These are phyloP conservation scores for Eristalis arbustorum DNA, from an alignment of 2,888 invertebrate genomes.

Conservation along the genomic window DNA sequence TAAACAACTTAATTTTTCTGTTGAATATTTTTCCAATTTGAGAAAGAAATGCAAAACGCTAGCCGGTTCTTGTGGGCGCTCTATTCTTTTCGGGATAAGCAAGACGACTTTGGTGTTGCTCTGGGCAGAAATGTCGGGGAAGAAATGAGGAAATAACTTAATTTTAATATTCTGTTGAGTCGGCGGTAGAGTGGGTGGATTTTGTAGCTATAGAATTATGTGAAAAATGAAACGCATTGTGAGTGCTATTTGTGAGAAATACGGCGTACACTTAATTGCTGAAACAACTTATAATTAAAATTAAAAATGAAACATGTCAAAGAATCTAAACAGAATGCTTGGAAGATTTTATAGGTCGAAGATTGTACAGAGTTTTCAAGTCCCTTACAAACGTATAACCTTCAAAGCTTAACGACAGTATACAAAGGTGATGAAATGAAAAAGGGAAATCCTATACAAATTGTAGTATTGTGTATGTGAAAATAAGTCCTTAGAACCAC, in stretches of 20 bases:
- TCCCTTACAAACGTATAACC: not conserved
- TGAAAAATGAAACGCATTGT: slow-evolving; percentile 44
- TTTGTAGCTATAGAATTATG: not conserved
- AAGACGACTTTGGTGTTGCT: slow-evolving; percentile 19
- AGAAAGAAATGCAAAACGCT: slow-evolving; percentile 59
- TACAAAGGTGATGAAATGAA: not conserved
- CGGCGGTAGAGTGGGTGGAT: slow-evolving; percentile 20
- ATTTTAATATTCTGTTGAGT: slow-evolving; percentile 60
- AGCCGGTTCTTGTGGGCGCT: slow-evolving; percentile 28
- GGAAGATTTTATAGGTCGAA: slow-evolving; percentile 49
- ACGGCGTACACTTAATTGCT: slow-evolving; percentile 58
- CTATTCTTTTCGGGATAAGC: slow-evolving; percentile 23
- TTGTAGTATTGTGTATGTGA: not conserved
- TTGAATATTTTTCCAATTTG: slow-evolving; percentile 70
- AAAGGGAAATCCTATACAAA: not conserved
- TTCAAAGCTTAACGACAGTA: not conserved
- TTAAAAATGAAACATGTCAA: slow-evolving; percentile 62
- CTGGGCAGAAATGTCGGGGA: slow-evolving; percentile 58
- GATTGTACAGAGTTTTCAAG: not conserved
- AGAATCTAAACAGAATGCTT: slow-evolving; percentile 19
- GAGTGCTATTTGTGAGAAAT: slow-evolving; percentile 61
- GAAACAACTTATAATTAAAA: slow-evolving; percentile 69
- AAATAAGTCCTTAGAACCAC: no score
- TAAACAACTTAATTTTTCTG: slow-evolving; percentile 70
- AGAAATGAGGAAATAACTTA: slow-evolving; percentile 70